Evolutionary conservation across 2,888 invertebrate species (phyloP).

Genomic region (Balanococcus diminutus): DNA sequence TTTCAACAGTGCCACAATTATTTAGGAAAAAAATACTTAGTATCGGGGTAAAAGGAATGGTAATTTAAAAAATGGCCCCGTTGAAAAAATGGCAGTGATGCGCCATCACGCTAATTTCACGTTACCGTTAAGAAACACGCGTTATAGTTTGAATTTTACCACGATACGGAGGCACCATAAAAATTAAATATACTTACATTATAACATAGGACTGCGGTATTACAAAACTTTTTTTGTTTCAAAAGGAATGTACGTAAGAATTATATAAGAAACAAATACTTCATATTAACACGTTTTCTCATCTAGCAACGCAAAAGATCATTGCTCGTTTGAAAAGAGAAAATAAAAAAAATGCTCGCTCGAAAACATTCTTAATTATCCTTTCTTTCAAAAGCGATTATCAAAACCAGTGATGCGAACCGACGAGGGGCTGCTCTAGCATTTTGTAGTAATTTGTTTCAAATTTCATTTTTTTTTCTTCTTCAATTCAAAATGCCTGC

Average conservation of each 20-base stretch:
- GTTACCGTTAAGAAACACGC: not conserved
- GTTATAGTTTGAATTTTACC: not conserved
- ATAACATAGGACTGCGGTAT: not conserved
- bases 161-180: not conserved
- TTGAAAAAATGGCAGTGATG: conserved; percentile 52
- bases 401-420: too few species aligned
- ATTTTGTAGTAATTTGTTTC: too few species aligned
- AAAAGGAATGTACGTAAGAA: conserved; percentile 1
- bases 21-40: conserved; percentile 14
- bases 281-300: not conserved
- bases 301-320: not conserved
- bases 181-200: not conserved
- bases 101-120: conserved; percentile 47
- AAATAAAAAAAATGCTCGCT: not conserved
- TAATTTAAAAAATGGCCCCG: conserved; percentile 50
- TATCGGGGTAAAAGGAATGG: conserved; percentile 44
- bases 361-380: not conserved
- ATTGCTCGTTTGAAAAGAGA: not conserved
- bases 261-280: not conserved
- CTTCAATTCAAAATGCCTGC: too few species aligned
- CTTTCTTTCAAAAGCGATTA: not conserved
- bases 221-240: not conserved
- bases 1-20: conserved; percentile 44
- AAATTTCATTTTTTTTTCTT: too few species aligned
- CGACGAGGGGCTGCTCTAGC: too few species aligned